Evolutionary conservation across 53 echinoderm and acorn worm genomes (phyloP), one percentile per base, ranked within the genome.

Genomic region (Hippasteria phrygiana): DNA sequence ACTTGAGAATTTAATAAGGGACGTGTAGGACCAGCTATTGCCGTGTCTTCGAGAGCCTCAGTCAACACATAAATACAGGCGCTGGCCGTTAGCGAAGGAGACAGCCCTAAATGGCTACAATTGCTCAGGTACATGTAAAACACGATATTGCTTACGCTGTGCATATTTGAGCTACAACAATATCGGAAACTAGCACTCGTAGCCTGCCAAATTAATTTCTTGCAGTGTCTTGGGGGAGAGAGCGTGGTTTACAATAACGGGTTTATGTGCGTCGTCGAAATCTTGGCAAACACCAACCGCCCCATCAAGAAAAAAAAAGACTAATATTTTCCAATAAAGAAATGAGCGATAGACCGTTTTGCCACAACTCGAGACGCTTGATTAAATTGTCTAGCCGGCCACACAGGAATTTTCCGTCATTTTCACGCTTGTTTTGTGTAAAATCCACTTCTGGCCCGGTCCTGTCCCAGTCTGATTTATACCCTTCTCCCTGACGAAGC

Each of bases 401-500:
- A 85, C 85, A 50, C 18, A 69, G 85, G 85, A 85, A 85, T 85
- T 14, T 70, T 53, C 70, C 36, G 71, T 51, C 69, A 53, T 85
- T 85, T 85, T 85, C 85, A 64, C 85, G 85, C 85, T 53, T 70
- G 71, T 64, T 85, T 71, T 85, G 85, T 70, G 71, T 51, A 71
- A 85, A 71, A 85, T 85, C 85, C 71, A 71, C 70, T 69, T 69
- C 39, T 71, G 67, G 14, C 16, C 32, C 20, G 59, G 38, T 38
- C 27, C 39, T 62, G 46, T 41, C 14, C 39, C 10, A 11, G 42
- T 50, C 71, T 69, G 82, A 82, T 46, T 64, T 66, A 45, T 82
- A 45, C 47, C 82, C 46, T 36, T 20, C 0, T 78, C 48, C 78
- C 56, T 78, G 45, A 67, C 85, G 85, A 69, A 27, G 50, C 4